phyloP scores from a whole-genome alignment of 1,140 invertebrate genomes.

The Armadillidium nasatum region DNA sequence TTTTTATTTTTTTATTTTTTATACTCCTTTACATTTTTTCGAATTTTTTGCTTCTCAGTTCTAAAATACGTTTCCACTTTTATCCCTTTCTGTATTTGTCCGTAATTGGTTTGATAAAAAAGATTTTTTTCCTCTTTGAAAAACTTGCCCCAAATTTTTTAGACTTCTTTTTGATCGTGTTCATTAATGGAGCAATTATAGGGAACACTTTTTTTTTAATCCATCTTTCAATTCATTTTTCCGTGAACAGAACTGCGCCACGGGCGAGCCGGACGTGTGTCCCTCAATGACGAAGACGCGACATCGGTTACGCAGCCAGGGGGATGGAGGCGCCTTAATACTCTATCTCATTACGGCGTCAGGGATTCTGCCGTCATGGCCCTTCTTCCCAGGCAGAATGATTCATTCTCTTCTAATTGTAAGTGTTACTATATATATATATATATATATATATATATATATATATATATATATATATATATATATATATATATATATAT shows the following conservation, averaged over 20 bases:
- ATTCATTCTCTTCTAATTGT: slow-evolving; percentile 50
- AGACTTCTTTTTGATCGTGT: too few relatives aligned
- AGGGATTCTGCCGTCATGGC: slow-evolving; percentile 93
- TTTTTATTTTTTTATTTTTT: too few relatives aligned
- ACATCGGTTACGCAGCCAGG: slow-evolving; percentile 74
- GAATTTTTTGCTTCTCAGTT: slow-evolving; percentile 1
- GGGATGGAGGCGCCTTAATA: slow-evolving; percentile 86
- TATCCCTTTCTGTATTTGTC: neutral
- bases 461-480: too few relatives aligned
- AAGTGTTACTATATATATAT: slow-evolving; percentile 14
- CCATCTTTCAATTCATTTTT: slow-evolving; percentile 16
- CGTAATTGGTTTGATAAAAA: neutral
- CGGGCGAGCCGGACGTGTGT: slow-evolving; percentile 81
- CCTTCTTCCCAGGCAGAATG: slow-evolving; percentile 79
- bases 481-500: too few relatives aligned
- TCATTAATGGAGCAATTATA: too few relatives aligned
- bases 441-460: too few relatives aligned
- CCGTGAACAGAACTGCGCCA: slow-evolving; percentile 77
- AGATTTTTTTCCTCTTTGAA: neutral
- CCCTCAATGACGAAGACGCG: slow-evolving; percentile 86
- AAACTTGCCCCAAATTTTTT: slow-evolving; percentile 24
- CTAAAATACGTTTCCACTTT: slow-evolving; percentile 25
- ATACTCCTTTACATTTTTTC: neutral
- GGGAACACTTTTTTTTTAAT: neutral
- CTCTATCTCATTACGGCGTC: slow-evolving; percentile 85